phyloP scores from a whole-genome alignment of 2,113 vertebrate species.

The Etheostoma spectabile region DNA sequence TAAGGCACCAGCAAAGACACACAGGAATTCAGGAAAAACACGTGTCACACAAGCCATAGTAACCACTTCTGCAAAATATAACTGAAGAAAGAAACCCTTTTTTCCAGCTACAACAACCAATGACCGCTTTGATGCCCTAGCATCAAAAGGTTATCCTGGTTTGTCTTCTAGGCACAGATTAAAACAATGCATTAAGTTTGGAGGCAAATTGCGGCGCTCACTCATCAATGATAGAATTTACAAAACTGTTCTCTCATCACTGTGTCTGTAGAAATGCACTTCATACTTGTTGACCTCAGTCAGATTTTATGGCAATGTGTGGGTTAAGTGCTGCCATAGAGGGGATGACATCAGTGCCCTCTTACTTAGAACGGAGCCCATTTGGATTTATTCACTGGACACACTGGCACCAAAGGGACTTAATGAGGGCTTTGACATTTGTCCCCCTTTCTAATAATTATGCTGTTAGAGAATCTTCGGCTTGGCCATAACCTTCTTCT shows the following conservation, averaged over 20 bases:
- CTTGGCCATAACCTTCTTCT: conserved; percentile 60
- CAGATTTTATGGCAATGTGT: conserved; percentile 45
- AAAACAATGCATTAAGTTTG: not conserved
- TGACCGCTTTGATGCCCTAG: not conserved
- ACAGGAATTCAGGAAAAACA: not conserved
- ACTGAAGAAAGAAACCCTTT: not conserved
- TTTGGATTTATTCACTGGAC: conserved; percentile 67
- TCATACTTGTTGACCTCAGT: conserved; percentile 26
- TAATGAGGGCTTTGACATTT: conserved; percentile 75
- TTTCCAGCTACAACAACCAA: not conserved
- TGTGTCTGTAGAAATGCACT: conserved; percentile 19
- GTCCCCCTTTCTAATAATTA: conserved; percentile 66
- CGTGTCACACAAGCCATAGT: not conserved
- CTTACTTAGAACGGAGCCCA: conserved; percentile 23
- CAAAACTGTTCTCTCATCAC: not conserved
- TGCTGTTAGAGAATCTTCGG: conserved; percentile 47
- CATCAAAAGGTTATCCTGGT: not conserved
- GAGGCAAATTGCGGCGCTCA: conserved; percentile 14
- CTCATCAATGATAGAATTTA: not conserved
- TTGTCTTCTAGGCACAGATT: not conserved
- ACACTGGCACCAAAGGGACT: conserved; percentile 63
- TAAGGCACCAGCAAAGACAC: not conserved
- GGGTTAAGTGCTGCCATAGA: conserved; percentile 65
- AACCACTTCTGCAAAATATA: conserved; percentile 9
- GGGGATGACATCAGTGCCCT: conserved; percentile 42